Conservation (phyloP, 2,113 vertebrate genomes). For the Ariopsis seemanni region DNA sequence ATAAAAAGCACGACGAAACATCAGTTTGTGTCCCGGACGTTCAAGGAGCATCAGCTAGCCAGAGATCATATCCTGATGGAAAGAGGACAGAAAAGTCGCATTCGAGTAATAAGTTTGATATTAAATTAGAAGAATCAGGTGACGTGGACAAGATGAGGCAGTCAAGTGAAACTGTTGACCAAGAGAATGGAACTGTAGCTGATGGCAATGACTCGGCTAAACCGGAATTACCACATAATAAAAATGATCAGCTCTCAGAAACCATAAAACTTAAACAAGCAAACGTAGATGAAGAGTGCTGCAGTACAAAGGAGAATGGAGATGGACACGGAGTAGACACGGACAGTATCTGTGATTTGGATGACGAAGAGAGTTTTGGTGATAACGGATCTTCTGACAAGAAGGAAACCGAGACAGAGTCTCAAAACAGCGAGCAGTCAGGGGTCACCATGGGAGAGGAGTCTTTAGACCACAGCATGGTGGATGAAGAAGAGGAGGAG, state of each 20-base stretch:
- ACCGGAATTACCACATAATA: conserved; percentile 71
- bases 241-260: conserved; percentile 62
- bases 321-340: conserved; percentile 47
- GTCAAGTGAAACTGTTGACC: conserved; percentile 46
- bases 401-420: conserved; percentile 90
- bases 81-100: conserved; percentile 51
- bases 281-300: conserved; percentile 44
- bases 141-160: neutral
- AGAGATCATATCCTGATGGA: conserved; percentile 61
- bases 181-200: conserved; percentile 48
- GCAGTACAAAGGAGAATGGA: conserved; percentile 48
- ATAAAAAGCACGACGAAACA: conserved; percentile 67
- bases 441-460: conserved; percentile 88
- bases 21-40: conserved; percentile 50
- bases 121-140: conserved; percentile 53
- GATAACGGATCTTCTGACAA: conserved; percentile 83
- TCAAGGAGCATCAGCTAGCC: conserved; percentile 58
- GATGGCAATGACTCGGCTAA: conserved; percentile 78
- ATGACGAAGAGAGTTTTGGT: conserved; percentile 67
- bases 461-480: conserved; percentile 91
- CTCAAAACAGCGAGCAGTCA: conserved; percentile 93
- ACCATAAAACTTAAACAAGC: conserved; percentile 59
- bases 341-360: conserved; percentile 42
- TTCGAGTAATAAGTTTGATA: conserved; percentile 48
- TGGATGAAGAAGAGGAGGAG: conserved; percentile 77